phyloP scores from a whole-genome alignment of 2,113 vertebrate genomes.

The Lophura nycthemera region DNA sequence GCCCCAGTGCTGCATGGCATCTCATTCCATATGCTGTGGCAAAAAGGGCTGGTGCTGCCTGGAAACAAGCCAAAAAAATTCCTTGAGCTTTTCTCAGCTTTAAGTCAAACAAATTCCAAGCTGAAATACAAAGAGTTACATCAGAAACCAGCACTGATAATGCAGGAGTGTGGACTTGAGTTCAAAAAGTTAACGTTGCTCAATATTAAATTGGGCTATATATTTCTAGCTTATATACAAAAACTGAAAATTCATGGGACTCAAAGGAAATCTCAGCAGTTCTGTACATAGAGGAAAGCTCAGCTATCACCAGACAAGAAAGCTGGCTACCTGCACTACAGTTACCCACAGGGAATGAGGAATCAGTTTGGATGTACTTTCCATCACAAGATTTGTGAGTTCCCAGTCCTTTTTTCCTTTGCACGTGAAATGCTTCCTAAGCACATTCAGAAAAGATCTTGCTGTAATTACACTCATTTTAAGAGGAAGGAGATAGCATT shows the following conservation, averaged over 20 bases:
- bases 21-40: background rate
- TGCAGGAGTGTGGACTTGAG: background rate
- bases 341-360: constrained; percentile 25
- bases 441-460: constrained; percentile 52
- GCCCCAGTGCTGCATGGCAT: background rate
- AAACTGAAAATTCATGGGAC: constrained; percentile 24
- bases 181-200: constrained; percentile 14
- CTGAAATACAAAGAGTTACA: background rate
- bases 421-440: constrained; percentile 3
- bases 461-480: constrained; percentile 44
- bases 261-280: constrained; percentile 38
- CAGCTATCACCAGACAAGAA: constrained; percentile 39
- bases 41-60: background rate
- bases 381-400: constrained; percentile 26
- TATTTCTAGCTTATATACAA: constrained; percentile 29
- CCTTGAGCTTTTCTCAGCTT: background rate
- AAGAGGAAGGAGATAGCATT: background rate
- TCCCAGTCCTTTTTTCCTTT: background rate
- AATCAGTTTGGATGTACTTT: constrained; percentile 36
- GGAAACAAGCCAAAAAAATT: background rate
- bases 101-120: background rate
- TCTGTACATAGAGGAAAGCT: constrained; percentile 1
- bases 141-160: background rate
- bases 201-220: background rate
- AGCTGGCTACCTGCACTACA: background rate